Evolutionary conservation across 1,140 invertebrate species (phyloP), one percentile per base, ranked within the genome.

Genomic region (Dryas iulia): DNA sequence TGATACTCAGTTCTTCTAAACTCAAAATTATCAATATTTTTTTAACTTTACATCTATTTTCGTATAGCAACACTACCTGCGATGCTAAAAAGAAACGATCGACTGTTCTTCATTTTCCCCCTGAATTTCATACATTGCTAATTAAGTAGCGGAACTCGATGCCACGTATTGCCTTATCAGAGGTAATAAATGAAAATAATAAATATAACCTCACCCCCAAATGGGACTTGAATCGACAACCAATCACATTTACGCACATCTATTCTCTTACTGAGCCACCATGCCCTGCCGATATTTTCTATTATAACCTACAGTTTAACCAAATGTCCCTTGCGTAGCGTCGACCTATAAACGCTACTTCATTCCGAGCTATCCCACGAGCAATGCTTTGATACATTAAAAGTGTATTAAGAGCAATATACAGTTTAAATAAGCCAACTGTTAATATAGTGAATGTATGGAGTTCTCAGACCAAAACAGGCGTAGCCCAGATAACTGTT

Each of bases 321-420:
- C n/a, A 28, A 28, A 28, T 6, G 26, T 28, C 6, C 26, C 26
- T 28, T n/a, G n/a, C 26, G 26, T 28, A 47, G 6, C 1, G 14
- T 47, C 8, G 7, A 47, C 18, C 18, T 21, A 47, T 47, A 47
- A 47, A 47, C 18, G 18, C 21, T 47, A 8, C 10, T 47, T 10
- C 39, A 47, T 47, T 21, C 7, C 18, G 14, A 47, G 8, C 8
- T 2, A 47, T 62, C 59, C 59, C 59, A 47, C 47, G 59, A 62
- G 39, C 8, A 62, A 62, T 62, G 24, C 59, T 52, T 62, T 21
- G 14, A 28, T 47, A 21, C 54, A 25, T 58, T 58, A 30, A 14
- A 30, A 18, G 23, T 58, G 24, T 30, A 64, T 25, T 47, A 63
- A 66, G 62, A 66, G 59, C 52, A 73, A 66, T 47, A 47, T 47